A percentile compares a stretch with the other conserved stretches of the same genome.
These are phyloP conservation scores for Barnardius zonarius DNA, from an alignment of 2,113 vertebrate genomes.

Conservation along the genomic window DNA sequence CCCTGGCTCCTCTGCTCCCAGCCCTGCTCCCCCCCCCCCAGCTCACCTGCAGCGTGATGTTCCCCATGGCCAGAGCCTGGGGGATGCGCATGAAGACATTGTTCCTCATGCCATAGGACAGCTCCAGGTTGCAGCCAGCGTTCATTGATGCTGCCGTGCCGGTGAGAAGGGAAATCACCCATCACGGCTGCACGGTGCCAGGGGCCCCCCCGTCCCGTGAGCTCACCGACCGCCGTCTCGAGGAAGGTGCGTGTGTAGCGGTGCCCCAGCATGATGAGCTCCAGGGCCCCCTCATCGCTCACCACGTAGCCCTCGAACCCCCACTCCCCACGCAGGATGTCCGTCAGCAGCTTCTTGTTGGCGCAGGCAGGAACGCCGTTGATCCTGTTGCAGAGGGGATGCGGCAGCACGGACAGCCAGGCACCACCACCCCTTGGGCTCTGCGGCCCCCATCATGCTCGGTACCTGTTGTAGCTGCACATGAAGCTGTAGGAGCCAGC, in stretches of 20 bases:
- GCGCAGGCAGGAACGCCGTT: constrained; percentile 64
- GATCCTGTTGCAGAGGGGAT: constrained; percentile 36
- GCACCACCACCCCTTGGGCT: rapidly evolving
- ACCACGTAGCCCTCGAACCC: constrained; percentile 71
- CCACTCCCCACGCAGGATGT: constrained; percentile 70
- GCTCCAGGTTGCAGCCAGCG: constrained; percentile 65
- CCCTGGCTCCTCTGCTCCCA: background rate
- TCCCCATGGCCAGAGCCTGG: constrained; percentile 57
- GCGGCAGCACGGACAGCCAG: rapidly evolving
- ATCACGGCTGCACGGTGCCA: rapidly evolving
- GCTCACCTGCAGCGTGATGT: constrained; percentile 63
- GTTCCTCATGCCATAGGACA: constrained; percentile 16
- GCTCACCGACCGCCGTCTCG: constrained; percentile 65
- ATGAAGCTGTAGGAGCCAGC: constrained; percentile 72
- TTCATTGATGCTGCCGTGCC: constrained; percentile 13
- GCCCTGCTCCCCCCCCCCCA: rapidly evolving
- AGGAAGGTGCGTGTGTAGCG: constrained; percentile 56
- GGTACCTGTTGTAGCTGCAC: constrained; percentile 74
- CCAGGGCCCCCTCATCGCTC: constrained; percentile 69
- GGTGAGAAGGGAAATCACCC: background rate
- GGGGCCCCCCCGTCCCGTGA: rapidly evolving
- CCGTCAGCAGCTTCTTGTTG: constrained; percentile 65
- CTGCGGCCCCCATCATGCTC: rapidly evolving
- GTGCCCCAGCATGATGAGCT: constrained; percentile 65
- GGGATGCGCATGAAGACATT: constrained; percentile 62